These are phyloP conservation scores for Oligia strigilis DNA, from an alignment of 2,888 invertebrate genomes.

Conservation along the genomic window DNA sequence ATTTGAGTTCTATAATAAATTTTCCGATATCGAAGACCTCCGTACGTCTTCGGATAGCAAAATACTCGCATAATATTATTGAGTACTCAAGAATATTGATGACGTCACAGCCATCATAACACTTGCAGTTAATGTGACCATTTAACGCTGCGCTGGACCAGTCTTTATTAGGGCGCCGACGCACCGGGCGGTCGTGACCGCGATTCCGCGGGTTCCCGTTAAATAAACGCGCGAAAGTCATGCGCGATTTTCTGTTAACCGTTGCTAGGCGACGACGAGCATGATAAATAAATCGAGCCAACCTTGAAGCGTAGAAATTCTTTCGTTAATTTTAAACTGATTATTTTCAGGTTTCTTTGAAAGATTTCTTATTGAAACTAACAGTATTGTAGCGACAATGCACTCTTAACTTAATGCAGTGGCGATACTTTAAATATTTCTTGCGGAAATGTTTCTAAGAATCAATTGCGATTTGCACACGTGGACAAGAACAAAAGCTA, in stretches of 20 bases:
- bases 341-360: constrained; percentile 31
- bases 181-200: constrained; percentile 69
- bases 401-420: constrained; percentile 18
- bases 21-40: background rate
- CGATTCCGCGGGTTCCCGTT: constrained; percentile 62
- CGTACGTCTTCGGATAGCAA: background rate
- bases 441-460: constrained; percentile 38
- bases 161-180: constrained; percentile 69
- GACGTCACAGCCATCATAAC: constrained; percentile 74
- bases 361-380: constrained; percentile 22
- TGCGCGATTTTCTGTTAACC: constrained; percentile 58
- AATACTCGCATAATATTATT: background rate
- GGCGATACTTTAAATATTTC: constrained; percentile 20
- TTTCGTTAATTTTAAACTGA: constrained; percentile 32
- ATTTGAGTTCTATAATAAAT: background rate
- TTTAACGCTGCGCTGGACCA: constrained; percentile 72
- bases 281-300: constrained; percentile 48
- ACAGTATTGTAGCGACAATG: background rate
- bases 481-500: constrained; percentile 62
- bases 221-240: constrained; percentile 66
- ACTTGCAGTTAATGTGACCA: constrained; percentile 75
- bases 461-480: constrained; percentile 51
- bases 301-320: constrained; percentile 34
- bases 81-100: constrained; percentile 48
- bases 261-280: constrained; percentile 52